Conservation (phyloP, 92 coral and sea anemone genomes). For the Palythoa heliodiscus region DNA sequence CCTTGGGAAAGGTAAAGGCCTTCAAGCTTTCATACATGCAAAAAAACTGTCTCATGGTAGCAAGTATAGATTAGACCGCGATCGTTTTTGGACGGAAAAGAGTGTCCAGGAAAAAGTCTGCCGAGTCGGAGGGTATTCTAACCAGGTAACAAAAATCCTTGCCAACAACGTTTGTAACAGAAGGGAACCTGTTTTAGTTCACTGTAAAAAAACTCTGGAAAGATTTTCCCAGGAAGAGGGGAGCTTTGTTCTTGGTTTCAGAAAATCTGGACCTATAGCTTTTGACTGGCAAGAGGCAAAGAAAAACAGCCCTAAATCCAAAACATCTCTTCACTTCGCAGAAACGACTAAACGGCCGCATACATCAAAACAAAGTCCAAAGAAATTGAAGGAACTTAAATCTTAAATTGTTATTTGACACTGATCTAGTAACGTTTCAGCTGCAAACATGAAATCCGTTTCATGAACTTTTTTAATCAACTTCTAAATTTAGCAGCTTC, state of each 20-base stretch:
- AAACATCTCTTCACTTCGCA: background rate
- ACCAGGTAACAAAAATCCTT: slow-evolving; percentile 32
- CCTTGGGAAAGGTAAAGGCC: slow-evolving; percentile 31
- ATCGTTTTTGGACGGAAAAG: slow-evolving; percentile 34
- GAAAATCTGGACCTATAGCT: slow-evolving; percentile 44
- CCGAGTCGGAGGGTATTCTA: slow-evolving; percentile 26
- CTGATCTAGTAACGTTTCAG: background rate
- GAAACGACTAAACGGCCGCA: background rate
- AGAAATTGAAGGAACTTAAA: too few species aligned
- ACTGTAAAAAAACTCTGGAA: slow-evolving; percentile 32
- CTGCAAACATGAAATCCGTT: background rate
- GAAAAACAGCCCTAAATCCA: background rate
- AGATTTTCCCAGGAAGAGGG: slow-evolving; percentile 40
- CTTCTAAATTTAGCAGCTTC: background rate
- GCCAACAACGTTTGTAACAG: slow-evolving; percentile 36
- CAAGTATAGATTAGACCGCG: slow-evolving; percentile 32
- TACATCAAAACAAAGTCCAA: background rate
- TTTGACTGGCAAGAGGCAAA: slow-evolving; percentile 42
- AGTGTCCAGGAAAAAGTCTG: slow-evolving; percentile 13
- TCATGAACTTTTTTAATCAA: too few species aligned
- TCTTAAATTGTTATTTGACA: background rate
- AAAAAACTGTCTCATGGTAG: slow-evolving; percentile 28
- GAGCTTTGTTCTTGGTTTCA: slow-evolving; percentile 33
- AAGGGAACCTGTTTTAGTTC: slow-evolving; percentile 31
- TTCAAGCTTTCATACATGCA: slow-evolving; percentile 41